Evolutionary conservation across 2,888 invertebrate genomes (phyloP), one percentile per base, ranked within the genome.

Genomic region (Rhagium mordax): DNA sequence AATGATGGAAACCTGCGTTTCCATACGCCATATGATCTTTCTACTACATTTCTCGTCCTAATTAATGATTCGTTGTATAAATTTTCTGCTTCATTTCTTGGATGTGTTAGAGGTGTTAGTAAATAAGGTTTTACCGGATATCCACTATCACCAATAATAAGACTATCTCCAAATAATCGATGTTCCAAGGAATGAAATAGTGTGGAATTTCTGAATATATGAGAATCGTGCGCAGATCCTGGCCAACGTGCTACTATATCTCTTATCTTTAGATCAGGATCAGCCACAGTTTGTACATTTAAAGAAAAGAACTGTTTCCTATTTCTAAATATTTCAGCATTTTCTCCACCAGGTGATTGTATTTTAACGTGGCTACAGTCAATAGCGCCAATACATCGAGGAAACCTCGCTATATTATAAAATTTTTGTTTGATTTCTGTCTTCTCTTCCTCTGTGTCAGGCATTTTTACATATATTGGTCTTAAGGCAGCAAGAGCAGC

Each of bases 351-450:
- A 5, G 33, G 59, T 4, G 33, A 59, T 3, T 10, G 8, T 3
- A 59, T 59, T 8, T 16, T 59, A 6, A 59, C 18, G n/a, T 59
- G 33, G 33, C 15, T 59, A 59, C 59, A 59, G n/a, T 59, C 59
- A 16, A 59, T 15, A 29, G 33, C 59, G 3, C 59, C 59, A 59
- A 59, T 59, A 13, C 15, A 29, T 16, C 59, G n/a, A 3, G 59
- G 33, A 33, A 59, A 59, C 16, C 59, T 15, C 6, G 33, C 59
- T 1, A 59, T 59, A 18, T 59, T 59, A 29, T 29, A 59, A 59
- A 16, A 33, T n/a, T n/a, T 8, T 18, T 33, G 33, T 15, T 29
- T 4, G 7, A 3, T 16, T 33, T 59, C 6, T 1, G 5, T 8
- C 4, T 29, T 59, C 27, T 59, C 59, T 7, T 59, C 33, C 3